These are phyloP conservation scores for Drosophila kokeensis DNA, from an alignment of 2,888 invertebrate species.

Conservation along the genomic window DNA sequence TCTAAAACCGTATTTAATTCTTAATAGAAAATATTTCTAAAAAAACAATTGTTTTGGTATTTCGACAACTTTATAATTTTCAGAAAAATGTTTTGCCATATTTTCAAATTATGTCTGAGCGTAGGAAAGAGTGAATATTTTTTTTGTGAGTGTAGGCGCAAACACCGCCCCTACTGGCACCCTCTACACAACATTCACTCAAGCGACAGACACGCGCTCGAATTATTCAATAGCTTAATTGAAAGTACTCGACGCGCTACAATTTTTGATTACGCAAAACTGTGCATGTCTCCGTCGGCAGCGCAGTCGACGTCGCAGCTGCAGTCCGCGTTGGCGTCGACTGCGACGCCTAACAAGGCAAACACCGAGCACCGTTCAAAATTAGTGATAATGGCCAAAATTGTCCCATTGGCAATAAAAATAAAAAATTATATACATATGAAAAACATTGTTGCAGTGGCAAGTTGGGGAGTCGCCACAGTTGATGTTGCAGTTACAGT, in stretches of 20 bases:
- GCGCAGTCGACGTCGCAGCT: conserved; percentile 20
- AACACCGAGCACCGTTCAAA: conserved; percentile 61
- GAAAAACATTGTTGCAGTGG: conserved; percentile 36
- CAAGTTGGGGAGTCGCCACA: conserved; percentile 26
- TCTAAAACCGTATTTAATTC: not conserved
- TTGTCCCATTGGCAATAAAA: conserved; percentile 73
- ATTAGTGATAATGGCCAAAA: conserved; percentile 81
- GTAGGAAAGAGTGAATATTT: not conserved
- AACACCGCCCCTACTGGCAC: not conserved
- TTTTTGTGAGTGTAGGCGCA: not conserved
- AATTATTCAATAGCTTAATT: conserved; percentile 81
- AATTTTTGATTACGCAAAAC: conserved; percentile 77
- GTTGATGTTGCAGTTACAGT: conserved; percentile 16
- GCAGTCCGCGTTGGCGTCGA: conserved; percentile 24
- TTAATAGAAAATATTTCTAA: not conserved
- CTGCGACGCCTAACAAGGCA: conserved; percentile 69
- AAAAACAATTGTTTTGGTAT: not conserved
- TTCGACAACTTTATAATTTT: not conserved
- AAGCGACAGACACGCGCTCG: conserved; percentile 61
- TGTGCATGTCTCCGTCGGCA: conserved; percentile 35
- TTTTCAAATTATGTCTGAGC: not conserved
- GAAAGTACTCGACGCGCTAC: conserved; percentile 77
- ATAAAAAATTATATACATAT: not conserved
- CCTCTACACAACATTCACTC: conserved; percentile 60
- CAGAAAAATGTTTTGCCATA: not conserved